phyloP scores from a whole-genome alignment of 2,113 vertebrate species.

The Peromyscus californicus region DNA sequence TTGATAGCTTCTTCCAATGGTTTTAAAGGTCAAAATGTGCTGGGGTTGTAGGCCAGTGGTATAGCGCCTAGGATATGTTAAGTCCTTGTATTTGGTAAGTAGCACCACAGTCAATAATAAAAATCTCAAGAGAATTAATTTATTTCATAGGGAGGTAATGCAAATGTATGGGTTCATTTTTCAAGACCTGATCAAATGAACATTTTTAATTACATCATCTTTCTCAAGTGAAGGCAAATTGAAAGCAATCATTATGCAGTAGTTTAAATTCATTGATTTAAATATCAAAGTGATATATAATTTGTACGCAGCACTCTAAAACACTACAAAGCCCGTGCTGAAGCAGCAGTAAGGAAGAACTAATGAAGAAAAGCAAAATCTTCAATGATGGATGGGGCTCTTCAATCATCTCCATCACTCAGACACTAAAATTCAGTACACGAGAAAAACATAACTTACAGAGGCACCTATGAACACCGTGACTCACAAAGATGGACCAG shows the following conservation, averaged over 20 bases:
- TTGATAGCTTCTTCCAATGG: neutral
- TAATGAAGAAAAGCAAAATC: constrained; percentile 53
- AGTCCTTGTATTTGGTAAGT: neutral
- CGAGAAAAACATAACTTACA: neutral
- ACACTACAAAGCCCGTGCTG: neutral
- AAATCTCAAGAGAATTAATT: constrained; percentile 47
- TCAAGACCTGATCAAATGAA: constrained; percentile 70
- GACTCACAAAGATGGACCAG: neutral
- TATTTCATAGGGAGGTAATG: neutral
- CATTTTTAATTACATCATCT: constrained; percentile 73
- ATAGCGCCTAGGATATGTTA: neutral
- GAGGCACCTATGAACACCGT: neutral
- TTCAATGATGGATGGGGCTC: constrained; percentile 46
- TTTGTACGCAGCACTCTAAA: constrained; percentile 43
- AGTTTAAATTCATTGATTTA: constrained; percentile 81
- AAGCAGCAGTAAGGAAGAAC: constrained; percentile 64
- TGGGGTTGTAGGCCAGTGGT: rapidly evolving
- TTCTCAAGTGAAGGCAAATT: constrained; percentile 74
- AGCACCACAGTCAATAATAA: neutral
- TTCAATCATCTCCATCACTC: constrained; percentile 57
- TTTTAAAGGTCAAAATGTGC: neutral
- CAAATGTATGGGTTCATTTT: constrained; percentile 69
- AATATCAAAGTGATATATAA: constrained; percentile 76
- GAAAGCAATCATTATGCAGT: constrained; percentile 74
- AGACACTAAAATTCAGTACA: neutral